Evolutionary conservation across 1,140 invertebrate species (phyloP), one percentile per base, ranked within the genome.

Genomic region (Steinernema feltiae): DNA sequence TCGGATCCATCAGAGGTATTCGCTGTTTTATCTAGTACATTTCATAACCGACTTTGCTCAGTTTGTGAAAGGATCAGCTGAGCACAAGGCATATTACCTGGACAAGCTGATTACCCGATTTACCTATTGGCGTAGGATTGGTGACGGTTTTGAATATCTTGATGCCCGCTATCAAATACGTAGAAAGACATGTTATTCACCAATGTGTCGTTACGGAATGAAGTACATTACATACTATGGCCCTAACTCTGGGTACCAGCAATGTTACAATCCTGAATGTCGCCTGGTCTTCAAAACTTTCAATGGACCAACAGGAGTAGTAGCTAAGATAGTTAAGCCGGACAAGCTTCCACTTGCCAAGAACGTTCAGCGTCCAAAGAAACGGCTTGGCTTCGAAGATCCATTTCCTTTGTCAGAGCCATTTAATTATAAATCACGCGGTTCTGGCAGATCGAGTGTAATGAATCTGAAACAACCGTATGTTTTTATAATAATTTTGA

Each of bases 261-360:
- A 31, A 24, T 71, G 70, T 27, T 71, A 71, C 70, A 71, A 53
- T 24, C 32, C 32, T 3, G 70, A 71, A 53, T 71, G 70, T 30
- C 70, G 70, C 46, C 2, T 21, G 12, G 46, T 32, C 29, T 71
- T 32, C 21, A 29, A 21, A 3, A 7, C 7, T 27, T 53, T 15
- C 70, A 21, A 3, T 21, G 32, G 70, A 3, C 32, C 70, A 3
- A 71, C 70, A 3, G 21, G 3, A 32, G 70, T 7, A 35, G 24
- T 71, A 7, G 12, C 24, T n/a, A 71, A 53, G 24, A 30, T 71
- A 2, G 29, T 30, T 15, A 12, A 21, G 12, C 32, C 32, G 2
- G 70, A 53, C 15, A 53, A 53, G 24, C 29, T 32, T 29, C 69
- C 69, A 53, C 3, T 24, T 21, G n/a, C 12, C 12, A 32, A 27